Base-by-base conservation (phyloP, 2,113 vertebrate species). In the Tychaedon coryphoeus region DNA sequence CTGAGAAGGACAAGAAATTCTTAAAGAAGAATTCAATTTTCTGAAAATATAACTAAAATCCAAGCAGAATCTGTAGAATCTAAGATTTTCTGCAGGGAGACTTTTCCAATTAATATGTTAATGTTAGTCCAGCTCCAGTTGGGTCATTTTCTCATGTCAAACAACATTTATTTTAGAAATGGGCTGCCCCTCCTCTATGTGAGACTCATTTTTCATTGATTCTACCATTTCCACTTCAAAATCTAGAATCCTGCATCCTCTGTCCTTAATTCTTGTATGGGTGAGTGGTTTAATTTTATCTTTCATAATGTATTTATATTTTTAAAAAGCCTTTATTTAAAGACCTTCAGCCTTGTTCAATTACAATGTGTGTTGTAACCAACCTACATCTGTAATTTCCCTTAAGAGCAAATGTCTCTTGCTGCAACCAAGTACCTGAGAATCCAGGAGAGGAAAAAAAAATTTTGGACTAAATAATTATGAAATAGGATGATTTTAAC, bases 171-270 rank as follows among this genome's bases (percentile, higher is more conserved):
- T 74, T 87, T 74, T 12, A 36, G 28, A 29, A 83, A 10, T 5
- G 3, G 11, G 3, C 33, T 69, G 5, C 2, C 14, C 8, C 19
- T 45, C 19, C 6, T 76, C 16, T 60, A 7, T 1, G 0, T 42
- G 17, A 34, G 19, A 36, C 12, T 65, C 1, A 48, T 67, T 76
- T 82, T 76, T 79, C 43, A 75, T 7, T 47, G 18, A 51, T 62
- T 72, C 6, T 6, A 81, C 7, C 9, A 31, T 64, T 54, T 85
- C 38, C 7, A 25, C 20, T 70, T 73, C 25, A 48, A 14, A 43
- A 57, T 57, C 54, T 40, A n/a, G 56, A 92, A 48, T 53, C 18
- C 22, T 71, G 3, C n/a, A 7, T 36, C 5, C 3, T 80, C 31
- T 1, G 0, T 42, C 10, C 62, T 56, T 18, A 62, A 29, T 51